Percentiles rank a stretch among this genome's conserved stretches.
These are phyloP conservation scores for Parazoanthus darwini DNA, from an alignment of 92 coral and sea anemone species.

Conservation along the genomic window DNA sequence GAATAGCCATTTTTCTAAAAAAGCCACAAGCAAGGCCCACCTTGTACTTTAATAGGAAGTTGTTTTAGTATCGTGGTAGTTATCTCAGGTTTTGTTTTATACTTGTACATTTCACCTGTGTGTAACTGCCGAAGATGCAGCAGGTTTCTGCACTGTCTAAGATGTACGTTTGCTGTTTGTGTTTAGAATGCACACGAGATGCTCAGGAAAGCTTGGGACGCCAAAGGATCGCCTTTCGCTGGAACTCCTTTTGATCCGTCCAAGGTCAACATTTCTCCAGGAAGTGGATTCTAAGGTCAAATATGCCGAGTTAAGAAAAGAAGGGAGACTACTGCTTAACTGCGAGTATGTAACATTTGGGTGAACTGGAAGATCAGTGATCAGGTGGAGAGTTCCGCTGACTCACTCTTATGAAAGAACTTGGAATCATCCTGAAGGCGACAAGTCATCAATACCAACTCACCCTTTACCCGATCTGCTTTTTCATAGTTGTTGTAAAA, in stretches of 20 bases:
- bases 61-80: too few species aligned
- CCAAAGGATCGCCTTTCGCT: slow-evolving; percentile 98
- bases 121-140: too few species aligned
- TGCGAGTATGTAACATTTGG: not conserved
- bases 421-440: not conserved
- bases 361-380: too few species aligned
- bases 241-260: slow-evolving; percentile 99
- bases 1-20: too few species aligned
- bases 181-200: slow-evolving; percentile 90
- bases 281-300: slow-evolving; percentile 52
- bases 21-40: too few species aligned
- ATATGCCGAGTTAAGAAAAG: not conserved
- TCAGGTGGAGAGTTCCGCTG: not conserved
- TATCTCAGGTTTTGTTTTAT: too few species aligned
- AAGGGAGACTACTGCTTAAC: not conserved
- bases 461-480: not conserved
- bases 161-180: slow-evolving; percentile 18
- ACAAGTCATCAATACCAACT: not conserved
- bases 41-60: too few species aligned
- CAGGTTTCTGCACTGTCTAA: not conserved
- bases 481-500: not conserved
- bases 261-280: slow-evolving; percentile 88
- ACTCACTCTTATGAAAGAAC: not conserved
- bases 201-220: slow-evolving; percentile 98
- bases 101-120: too few species aligned